Percentiles rank a stretch among this genome's conserved stretches.
Evolutionary conservation across 2,888 invertebrate species (phyloP).

Genomic region (Maniola hyperantus): DNA sequence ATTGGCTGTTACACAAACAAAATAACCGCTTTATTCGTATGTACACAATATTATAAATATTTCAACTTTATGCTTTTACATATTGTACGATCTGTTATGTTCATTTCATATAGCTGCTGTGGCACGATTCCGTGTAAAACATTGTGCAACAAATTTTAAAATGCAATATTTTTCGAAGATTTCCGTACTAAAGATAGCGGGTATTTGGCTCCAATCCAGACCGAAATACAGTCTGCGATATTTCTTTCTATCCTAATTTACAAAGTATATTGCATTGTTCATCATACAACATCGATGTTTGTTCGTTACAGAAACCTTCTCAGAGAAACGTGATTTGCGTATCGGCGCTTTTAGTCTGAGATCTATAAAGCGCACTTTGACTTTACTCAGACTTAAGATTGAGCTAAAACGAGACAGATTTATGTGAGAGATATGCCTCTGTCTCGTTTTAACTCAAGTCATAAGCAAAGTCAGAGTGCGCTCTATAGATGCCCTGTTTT

Average conservation of each 20-base stretch:
- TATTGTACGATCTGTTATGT: slow-evolving; percentile 7
- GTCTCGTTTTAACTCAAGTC: too few species aligned
- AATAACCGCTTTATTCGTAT: not conserved
- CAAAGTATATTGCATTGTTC: slow-evolving; percentile 33
- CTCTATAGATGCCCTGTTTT: too few species aligned
- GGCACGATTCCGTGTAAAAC: slow-evolving; percentile 34
- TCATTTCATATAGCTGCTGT: slow-evolving; percentile 16
- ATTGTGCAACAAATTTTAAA: slow-evolving; percentile 42
- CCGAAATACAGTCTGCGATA: slow-evolving; percentile 40
- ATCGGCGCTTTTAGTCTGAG: too few species aligned
- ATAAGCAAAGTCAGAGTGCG: too few species aligned
- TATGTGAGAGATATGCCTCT: too few species aligned
- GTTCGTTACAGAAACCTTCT: not conserved
- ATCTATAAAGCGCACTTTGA: too few species aligned
- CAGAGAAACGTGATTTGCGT: too few species aligned
- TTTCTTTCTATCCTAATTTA: slow-evolving; percentile 41
- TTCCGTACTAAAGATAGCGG: slow-evolving; percentile 40
- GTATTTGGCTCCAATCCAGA: slow-evolving; percentile 44
- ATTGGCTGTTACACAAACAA: not conserved
- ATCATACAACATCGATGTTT: not conserved
- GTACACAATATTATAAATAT: not conserved
- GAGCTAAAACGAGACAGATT: too few species aligned
- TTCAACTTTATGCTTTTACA: slow-evolving; percentile 9
- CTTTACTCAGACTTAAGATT: too few species aligned
- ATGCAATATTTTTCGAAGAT: slow-evolving; percentile 43